Evolutionary conservation across 2,797 vertebrate genomes (phyloP), one percentile per base, ranked within the genome.

Genomic region (Echeneis naucrates): DNA sequence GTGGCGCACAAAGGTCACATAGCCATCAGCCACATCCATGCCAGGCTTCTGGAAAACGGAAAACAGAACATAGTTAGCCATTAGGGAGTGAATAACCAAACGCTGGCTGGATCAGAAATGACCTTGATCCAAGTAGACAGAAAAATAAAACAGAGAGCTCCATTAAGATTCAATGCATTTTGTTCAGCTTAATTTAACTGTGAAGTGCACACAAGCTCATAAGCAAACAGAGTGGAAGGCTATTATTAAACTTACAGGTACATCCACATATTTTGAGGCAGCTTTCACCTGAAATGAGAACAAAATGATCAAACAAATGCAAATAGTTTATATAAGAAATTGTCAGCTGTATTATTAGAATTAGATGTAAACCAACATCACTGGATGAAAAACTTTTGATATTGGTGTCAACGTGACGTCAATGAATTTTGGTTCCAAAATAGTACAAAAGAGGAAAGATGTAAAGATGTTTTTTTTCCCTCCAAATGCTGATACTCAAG

Each of bases 1-100:
- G 94, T 99, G 97, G 93, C 98, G 98, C 87, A 99, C 97, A 94
- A 98, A 99, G 94, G 98, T 99, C 95, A 99, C 98, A 78, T 99
- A 99, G 94, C 97, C 97, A 59, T 99, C 98, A n/a, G 98, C 98
- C 93, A 99, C 96, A 60, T 99, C 98, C 98, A 99, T 99, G 80
- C 98, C 97, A 8, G 98, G 98, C 94, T 99, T 99, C 97, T 99
- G 95, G 82, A 87, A 72, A 68, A 82, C 68, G 90, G 53, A 72
- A n/a, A 60, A 78, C 48, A 80, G 45, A 75, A 42, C 42, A 65
- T 40, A 40, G 72, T 81, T 33, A 73, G 1, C 37, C 37, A 63
- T 78, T 62, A 40, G 63, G 21, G 45, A 59, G 62, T 16, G 14
- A 56, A 66, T 13, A 21, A 33, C 8, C 5, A 23, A 61, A 59